These are phyloP conservation scores for Cyanoderma ruficeps DNA, from an alignment of 2,113 vertebrate genomes.

Conservation along the genomic window DNA sequence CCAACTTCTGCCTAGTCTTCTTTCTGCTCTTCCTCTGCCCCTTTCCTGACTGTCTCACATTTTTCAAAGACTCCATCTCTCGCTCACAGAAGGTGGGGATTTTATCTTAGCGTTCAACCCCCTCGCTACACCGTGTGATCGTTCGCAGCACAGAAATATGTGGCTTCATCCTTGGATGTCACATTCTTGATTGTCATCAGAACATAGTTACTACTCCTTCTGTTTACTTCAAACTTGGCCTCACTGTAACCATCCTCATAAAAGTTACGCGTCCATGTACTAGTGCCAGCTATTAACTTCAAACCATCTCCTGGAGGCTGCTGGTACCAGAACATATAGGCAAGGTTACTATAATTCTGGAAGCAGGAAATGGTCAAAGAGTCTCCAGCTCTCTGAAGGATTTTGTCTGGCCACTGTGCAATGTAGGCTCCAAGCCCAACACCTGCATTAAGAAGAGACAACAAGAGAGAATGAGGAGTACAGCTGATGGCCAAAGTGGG, in stretches of 20 bases:
- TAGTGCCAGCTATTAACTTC: not conserved
- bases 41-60: not conserved
- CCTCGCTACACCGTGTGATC: not conserved
- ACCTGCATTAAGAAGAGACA: not conserved
- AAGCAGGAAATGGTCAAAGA: not conserved
- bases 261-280: not conserved
- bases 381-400: not conserved
- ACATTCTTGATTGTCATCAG: not conserved
- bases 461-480: not conserved
- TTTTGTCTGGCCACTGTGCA: not conserved
- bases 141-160: not conserved
- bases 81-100: not conserved
- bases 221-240: not conserved
- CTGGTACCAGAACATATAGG: not conserved
- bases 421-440: not conserved
- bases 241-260: not conserved
- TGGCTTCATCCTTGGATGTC: not conserved
- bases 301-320: not conserved
- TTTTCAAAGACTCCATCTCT: not conserved
- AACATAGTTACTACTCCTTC: fast-evolving
- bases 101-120: not conserved
- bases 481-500: not conserved
- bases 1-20: not conserved
- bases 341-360: not conserved
- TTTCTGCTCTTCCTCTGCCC: not conserved